These are phyloP conservation scores for Rhabdophis nuchalis DNA, from an alignment of 2,797 vertebrate genomes.

Conservation along the genomic window DNA sequence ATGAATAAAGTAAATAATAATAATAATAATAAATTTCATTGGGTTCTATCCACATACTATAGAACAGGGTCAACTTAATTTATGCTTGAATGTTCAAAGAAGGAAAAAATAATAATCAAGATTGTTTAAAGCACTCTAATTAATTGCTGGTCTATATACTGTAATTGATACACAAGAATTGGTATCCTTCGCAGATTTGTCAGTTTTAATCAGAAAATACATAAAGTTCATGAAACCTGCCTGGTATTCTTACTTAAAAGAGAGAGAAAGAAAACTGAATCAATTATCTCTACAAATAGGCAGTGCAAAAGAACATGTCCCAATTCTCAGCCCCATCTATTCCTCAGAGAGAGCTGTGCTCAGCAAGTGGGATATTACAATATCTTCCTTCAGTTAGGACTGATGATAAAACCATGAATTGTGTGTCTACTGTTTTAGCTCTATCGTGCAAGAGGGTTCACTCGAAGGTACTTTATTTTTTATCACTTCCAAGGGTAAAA, in stretches of 20 bases:
- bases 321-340: neutral
- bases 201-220: neutral
- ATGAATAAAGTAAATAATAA: no score
- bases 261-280: neutral
- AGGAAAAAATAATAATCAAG: neutral
- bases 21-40: neutral
- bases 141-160: neutral
- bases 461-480: neutral
- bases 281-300: neutral
- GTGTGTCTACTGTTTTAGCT: neutral
- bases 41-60: neutral
- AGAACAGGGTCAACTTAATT: neutral
- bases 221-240: neutral
- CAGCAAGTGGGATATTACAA: neutral
- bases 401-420: neutral
- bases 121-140: neutral
- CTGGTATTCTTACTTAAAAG: neutral
- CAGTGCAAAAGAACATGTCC: neutral
- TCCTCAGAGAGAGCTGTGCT: neutral
- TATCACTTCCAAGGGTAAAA: neutral
- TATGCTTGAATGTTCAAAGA: neutral
- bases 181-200: neutral
- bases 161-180: neutral
- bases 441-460: neutral
- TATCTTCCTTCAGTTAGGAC: neutral